phyloP scores from a whole-genome alignment of 2,797 vertebrate species.

The Pangasius macronema region DNA sequence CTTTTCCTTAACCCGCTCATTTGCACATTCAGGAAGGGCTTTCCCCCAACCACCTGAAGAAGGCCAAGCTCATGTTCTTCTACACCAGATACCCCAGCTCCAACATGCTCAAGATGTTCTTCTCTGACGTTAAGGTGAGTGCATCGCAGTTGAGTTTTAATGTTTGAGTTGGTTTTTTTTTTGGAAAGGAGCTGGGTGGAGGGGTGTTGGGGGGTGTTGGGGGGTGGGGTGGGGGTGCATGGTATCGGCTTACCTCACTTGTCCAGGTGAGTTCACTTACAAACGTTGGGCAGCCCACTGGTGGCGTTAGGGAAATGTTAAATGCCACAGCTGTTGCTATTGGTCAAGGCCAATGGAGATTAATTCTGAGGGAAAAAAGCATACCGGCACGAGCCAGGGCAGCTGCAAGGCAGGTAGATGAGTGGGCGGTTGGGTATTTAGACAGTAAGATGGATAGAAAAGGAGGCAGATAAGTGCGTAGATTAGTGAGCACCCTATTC shows the following conservation, averaged over 20 bases:
- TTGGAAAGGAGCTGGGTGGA: not conserved
- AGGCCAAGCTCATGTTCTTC: slow-evolving; percentile 99
- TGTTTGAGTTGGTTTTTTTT: slow-evolving; percentile 15
- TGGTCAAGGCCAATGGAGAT: slow-evolving; percentile 38
- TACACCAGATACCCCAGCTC: slow-evolving; percentile 97
- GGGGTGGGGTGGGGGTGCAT: too few species aligned
- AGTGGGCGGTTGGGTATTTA: slow-evolving; percentile 15
- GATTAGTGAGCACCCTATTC: not conserved
- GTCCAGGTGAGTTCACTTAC: slow-evolving; percentile 51
- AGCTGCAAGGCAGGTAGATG: slow-evolving; percentile 32
- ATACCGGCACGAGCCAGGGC: slow-evolving; percentile 21
- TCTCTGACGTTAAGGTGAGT: slow-evolving; percentile 98
- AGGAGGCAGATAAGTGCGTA: not conserved
- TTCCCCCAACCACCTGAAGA: slow-evolving; percentile 98
- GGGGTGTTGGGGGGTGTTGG: too few species aligned
- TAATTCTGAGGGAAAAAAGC: slow-evolving; percentile 5
- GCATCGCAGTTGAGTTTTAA: not conserved
- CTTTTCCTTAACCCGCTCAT: slow-evolving; percentile 82
- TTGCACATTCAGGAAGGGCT: slow-evolving; percentile 98
- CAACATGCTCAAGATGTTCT: slow-evolving; percentile 99
- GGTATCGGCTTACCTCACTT: slow-evolving; percentile 34
- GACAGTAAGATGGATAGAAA: slow-evolving; percentile 32
- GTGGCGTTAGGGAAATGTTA: slow-evolving; percentile 49
- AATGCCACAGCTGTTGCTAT: slow-evolving; percentile 43
- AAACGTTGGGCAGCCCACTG: slow-evolving; percentile 28